Conservation (phyloP, 2,113 vertebrate genomes). For the Balaenoptera acutorostrata region DNA sequence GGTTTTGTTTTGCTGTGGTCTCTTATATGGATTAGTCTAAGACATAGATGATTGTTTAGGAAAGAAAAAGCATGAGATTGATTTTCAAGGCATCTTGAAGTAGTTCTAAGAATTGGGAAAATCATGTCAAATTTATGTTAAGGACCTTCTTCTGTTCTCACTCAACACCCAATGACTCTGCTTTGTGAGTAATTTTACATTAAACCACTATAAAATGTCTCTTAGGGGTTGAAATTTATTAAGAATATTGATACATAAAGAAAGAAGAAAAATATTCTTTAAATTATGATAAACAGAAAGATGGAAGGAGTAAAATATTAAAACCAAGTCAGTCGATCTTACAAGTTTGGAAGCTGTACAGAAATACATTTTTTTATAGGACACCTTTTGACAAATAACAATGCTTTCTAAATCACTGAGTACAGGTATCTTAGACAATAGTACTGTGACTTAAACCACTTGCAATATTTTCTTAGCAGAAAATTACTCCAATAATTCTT, state of each 20-base stretch:
- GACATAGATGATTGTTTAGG: not conserved
- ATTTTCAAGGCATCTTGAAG: conserved; percentile 34
- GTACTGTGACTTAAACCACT: not conserved
- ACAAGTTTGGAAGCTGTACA: not conserved
- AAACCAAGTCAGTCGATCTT: not conserved
- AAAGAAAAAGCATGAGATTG: not conserved
- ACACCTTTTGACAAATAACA: not conserved
- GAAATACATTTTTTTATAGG: not conserved
- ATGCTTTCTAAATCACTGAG: not conserved
- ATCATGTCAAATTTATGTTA: not conserved
- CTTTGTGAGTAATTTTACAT: conserved; percentile 15
- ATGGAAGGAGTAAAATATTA: not conserved
- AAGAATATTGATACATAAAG: not conserved
- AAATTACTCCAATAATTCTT: not conserved
- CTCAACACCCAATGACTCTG: not conserved
- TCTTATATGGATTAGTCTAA: not conserved
- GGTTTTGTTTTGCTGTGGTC: conserved; percentile 15
- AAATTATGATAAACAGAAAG: not conserved
- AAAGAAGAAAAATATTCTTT: not conserved
- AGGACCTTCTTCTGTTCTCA: not conserved
- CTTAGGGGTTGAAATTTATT: not conserved
- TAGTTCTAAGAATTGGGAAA: not conserved
- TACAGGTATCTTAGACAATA: not conserved
- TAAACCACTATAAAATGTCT: not conserved
- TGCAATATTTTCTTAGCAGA: not conserved